These are phyloP conservation scores for Anniella stebbinsi DNA, from an alignment of 2,797 vertebrate species.

Conservation along the genomic window DNA sequence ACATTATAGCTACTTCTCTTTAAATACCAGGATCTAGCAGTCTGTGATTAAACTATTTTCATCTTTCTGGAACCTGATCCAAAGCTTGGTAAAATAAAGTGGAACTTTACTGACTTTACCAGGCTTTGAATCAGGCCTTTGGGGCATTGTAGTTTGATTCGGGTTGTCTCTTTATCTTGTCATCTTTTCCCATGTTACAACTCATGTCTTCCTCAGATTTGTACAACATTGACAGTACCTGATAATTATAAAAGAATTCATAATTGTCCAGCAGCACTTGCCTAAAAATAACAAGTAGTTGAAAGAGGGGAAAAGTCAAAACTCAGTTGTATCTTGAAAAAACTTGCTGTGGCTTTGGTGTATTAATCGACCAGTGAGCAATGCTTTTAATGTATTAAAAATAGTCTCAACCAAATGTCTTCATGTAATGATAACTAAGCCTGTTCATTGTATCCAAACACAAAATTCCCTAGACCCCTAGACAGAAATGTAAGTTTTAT, in stretches of 20 bases:
- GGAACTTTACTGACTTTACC: background rate
- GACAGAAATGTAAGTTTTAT: background rate
- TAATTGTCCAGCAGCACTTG: slow-evolving; percentile 12
- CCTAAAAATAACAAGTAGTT: slow-evolving; percentile 12
- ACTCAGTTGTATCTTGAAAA: background rate
- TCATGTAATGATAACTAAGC: background rate
- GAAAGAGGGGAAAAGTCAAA: background rate
- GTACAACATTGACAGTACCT: slow-evolving; percentile 27
- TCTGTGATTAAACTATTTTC: slow-evolving; percentile 38
- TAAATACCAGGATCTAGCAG: slow-evolving; percentile 26
- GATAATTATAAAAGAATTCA: slow-evolving; percentile 45
- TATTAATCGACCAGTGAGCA: background rate
- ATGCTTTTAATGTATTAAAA: background rate
- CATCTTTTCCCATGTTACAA: slow-evolving; percentile 13
- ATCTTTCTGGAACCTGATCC: background rate
- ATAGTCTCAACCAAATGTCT: background rate
- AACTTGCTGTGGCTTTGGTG: background rate
- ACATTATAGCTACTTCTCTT: background rate
- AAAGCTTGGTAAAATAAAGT: slow-evolving; percentile 1
- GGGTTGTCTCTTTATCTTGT: slow-evolving; percentile 10
- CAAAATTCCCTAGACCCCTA: background rate
- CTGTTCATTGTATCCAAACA: background rate
- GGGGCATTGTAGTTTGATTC: slow-evolving; percentile 51
- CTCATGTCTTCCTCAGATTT: slow-evolving; percentile 44
- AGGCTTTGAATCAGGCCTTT: slow-evolving; percentile 25